These are phyloP conservation scores for Aphis gossypii DNA, from an alignment of 1,140 invertebrate species.

Conservation along the genomic window DNA sequence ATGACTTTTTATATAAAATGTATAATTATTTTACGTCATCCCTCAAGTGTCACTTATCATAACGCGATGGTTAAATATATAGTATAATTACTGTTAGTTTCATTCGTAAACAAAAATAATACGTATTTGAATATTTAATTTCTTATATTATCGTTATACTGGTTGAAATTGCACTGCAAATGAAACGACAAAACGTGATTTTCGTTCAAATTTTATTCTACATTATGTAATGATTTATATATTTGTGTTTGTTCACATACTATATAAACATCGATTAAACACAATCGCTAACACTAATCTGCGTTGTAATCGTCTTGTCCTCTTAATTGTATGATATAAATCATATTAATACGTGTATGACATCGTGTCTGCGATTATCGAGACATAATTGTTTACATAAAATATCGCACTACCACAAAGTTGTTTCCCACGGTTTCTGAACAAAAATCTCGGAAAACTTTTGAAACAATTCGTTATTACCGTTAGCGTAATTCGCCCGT, in stretches of 20 bases:
- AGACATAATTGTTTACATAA: not conserved
- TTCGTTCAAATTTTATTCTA: not conserved
- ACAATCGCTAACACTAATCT: not conserved
- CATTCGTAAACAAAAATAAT: not conserved
- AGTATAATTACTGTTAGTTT: not conserved
- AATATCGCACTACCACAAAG: not conserved
- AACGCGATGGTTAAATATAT: not conserved
- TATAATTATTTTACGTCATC: not conserved
- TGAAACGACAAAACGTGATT: not conserved
- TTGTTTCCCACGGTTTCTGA: not conserved
- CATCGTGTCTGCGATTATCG: not conserved
- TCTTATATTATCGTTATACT: not conserved
- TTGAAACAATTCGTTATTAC: not conserved
- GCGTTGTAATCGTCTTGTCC: not conserved
- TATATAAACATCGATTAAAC: not conserved
- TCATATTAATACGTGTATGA: not conserved
- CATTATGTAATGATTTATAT: not conserved
- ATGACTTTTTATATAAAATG: not conserved
- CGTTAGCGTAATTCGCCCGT: not conserved
- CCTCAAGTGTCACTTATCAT: not conserved
- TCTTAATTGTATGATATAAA: too few species aligned
- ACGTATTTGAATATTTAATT: not conserved
- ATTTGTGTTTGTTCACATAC: too few species aligned
- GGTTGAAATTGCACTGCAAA: not conserved
- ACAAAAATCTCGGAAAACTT: not conserved